phyloP scores from a whole-genome alignment of 2,888 invertebrate genomes.

The Carcina quercana region DNA sequence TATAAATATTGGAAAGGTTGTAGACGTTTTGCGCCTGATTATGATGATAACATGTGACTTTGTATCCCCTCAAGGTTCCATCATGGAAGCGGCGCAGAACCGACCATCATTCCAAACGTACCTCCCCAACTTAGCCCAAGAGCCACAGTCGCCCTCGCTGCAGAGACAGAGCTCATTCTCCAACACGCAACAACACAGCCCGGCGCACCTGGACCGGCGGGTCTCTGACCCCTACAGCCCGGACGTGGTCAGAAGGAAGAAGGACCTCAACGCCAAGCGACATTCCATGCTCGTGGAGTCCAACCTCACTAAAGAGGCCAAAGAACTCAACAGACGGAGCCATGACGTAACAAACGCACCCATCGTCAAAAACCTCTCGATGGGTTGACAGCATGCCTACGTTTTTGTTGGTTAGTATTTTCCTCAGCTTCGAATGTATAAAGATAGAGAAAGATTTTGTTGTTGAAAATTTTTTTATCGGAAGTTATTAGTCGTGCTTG shows the following conservation, averaged over 20 bases:
- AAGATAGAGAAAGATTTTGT: background rate
- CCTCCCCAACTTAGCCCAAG: constrained; percentile 45
- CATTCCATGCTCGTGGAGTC: constrained; percentile 66
- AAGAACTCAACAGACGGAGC: constrained; percentile 56
- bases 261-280: constrained; percentile 49
- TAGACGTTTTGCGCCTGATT: too few species aligned
- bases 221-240: constrained; percentile 61
- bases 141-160: constrained; percentile 35
- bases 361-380: constrained; percentile 56
- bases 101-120: constrained; percentile 69
- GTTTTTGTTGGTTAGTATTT: constrained; percentile 18
- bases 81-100: constrained; percentile 82
- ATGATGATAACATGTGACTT: too few species aligned
- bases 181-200: constrained; percentile 24
- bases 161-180: constrained; percentile 48
- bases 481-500: background rate
- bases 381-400: constrained; percentile 49
- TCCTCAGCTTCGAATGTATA: too few species aligned
- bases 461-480: background rate
- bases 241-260: constrained; percentile 56
- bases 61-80: constrained; percentile 60
- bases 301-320: constrained; percentile 46
- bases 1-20: too few species aligned
- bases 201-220: constrained; percentile 39
- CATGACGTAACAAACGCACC: constrained; percentile 38